Evolutionary conservation across 92 coral and sea anemone species (phyloP), one percentile per base, ranked within the genome.

Genomic region (Meandrina meandrites): DNA sequence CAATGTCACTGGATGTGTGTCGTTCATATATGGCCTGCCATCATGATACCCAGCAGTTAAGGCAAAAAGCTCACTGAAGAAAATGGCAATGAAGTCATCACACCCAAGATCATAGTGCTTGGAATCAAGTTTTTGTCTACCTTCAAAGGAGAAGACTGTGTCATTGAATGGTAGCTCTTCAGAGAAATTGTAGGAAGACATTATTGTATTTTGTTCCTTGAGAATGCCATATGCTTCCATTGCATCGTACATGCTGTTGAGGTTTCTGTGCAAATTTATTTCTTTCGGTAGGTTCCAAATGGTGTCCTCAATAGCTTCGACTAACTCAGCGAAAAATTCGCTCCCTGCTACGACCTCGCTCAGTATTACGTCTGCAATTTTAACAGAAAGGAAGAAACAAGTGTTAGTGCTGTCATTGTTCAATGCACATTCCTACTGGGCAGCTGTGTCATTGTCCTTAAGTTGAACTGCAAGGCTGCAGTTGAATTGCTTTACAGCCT

Each of bases 201-300:
- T 21, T 19, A 84, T 70, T 79, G 57, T 8, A 17, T 60, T 28
- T 0, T 53, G 75, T 10, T 71, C 54, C 27, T 60, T 82, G 28
- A 91, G 57, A 56, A 87, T 69, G 1, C 4, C 36, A 70, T 91
- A 91, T 47, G 93, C 93, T 79, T 91, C 93, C 86, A 83, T 24
- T 31, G 87, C 73, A 57, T 87, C 84, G 84, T 91, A 91, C 64
- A 76, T 51, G 42, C 45, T 74, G 30, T 66, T 34, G 27, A 84
- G 50, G 42, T 91, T 86, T 56, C 87, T 80, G 62, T 76, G 84
- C 62, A 24, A 77, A 60, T 87, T 91, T 30, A 91, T 84, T 51
- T 8, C 84, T 70, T 45, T 71, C 22, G 93, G 93, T 62, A 87
- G 53, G 0, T 42, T 56, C 90, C 90, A 81, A 51, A 79, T 79